Percentiles rank a stretch among this genome's conserved stretches.
phyloP scores from a whole-genome alignment of 2,888 invertebrate genomes.

The Polylopha cassiicola region DNA sequence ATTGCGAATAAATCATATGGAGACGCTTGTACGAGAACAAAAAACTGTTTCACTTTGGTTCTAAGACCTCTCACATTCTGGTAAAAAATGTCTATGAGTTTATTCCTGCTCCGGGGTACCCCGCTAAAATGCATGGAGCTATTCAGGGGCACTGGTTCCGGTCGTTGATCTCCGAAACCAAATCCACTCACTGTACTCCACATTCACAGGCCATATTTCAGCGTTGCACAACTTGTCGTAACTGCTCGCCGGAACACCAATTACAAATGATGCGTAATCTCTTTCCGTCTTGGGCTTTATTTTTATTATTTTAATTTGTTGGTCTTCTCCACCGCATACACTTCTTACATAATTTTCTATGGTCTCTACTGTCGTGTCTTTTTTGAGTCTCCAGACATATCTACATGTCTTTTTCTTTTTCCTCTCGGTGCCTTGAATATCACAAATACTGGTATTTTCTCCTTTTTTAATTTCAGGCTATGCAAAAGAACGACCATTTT shows the following conservation, averaged over 20 bases:
- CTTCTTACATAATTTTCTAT: constrained; percentile 12
- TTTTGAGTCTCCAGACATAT: constrained; percentile 23
- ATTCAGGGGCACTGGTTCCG: constrained; percentile 4
- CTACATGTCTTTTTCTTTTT: constrained; percentile 23
- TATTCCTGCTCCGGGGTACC: too few relatives aligned
- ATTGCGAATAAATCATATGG: constrained; percentile 10
- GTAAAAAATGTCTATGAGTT: constrained; percentile 3
- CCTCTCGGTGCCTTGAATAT: constrained; percentile 3
- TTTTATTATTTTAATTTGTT: constrained; percentile 21
- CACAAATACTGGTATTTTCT: not conserved
- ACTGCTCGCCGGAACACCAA: constrained; percentile 22
- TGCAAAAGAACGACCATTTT: too few relatives aligned
- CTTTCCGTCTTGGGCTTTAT: constrained; percentile 22
- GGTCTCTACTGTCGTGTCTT: constrained; percentile 13
- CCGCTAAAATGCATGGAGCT: too few relatives aligned
- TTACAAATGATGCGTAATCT: constrained; percentile 25
- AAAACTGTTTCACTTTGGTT: constrained; percentile 8
- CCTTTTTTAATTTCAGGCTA: too few relatives aligned
- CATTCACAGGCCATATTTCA: constrained; percentile 22
- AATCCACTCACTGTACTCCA: constrained; percentile 25
- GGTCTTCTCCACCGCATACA: constrained; percentile 10
- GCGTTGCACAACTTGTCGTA: constrained; percentile 15
- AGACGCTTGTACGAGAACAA: not conserved
- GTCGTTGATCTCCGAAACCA: constrained; percentile 24
- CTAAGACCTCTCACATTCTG: constrained; percentile 13